Percentiles rank a stretch among this genome's conserved stretches.
These are phyloP conservation scores for Orthonyx spaldingii DNA, from an alignment of 2,113 vertebrate species.

Conservation along the genomic window DNA sequence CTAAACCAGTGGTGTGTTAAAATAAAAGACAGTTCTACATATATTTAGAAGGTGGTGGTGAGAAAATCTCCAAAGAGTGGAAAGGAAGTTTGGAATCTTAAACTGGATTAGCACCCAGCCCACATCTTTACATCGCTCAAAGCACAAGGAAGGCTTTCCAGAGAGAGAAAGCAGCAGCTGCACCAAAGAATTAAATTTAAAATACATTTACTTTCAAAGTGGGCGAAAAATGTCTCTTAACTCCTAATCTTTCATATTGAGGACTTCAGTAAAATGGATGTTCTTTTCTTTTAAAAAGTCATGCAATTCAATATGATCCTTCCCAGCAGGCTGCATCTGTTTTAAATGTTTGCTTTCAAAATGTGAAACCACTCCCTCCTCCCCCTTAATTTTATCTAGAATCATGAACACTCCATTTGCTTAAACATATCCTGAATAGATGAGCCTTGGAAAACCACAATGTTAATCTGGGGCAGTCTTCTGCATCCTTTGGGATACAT, in stretches of 20 bases:
- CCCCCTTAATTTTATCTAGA: slow-evolving; percentile 25
- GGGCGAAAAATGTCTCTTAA: not conserved
- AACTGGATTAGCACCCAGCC: slow-evolving; percentile 16
- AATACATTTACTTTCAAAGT: slow-evolving; percentile 43
- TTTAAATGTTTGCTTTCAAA: slow-evolving; percentile 20
- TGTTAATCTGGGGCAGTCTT: not conserved
- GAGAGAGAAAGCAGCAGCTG: slow-evolving; percentile 30
- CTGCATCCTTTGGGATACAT: not conserved
- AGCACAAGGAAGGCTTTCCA: not conserved
- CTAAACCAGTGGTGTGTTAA: not conserved
- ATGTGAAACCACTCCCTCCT: not conserved
- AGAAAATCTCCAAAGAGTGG: not conserved
- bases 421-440: slow-evolving; percentile 3
- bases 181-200: slow-evolving; percentile 28
- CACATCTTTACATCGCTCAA: not conserved
- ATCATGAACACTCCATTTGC: slow-evolving; percentile 30
- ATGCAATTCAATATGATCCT: slow-evolving; percentile 18
- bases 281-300: not conserved
- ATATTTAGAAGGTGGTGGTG: not conserved
- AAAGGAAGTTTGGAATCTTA: not conserved
- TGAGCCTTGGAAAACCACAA: not conserved
- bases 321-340: slow-evolving; percentile 26
- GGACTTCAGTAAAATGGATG: slow-evolving; percentile 13
- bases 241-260: not conserved
- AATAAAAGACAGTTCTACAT: not conserved